phyloP scores from a whole-genome alignment of 2,888 invertebrate species.

The Sminthurinus aureus region DNA sequence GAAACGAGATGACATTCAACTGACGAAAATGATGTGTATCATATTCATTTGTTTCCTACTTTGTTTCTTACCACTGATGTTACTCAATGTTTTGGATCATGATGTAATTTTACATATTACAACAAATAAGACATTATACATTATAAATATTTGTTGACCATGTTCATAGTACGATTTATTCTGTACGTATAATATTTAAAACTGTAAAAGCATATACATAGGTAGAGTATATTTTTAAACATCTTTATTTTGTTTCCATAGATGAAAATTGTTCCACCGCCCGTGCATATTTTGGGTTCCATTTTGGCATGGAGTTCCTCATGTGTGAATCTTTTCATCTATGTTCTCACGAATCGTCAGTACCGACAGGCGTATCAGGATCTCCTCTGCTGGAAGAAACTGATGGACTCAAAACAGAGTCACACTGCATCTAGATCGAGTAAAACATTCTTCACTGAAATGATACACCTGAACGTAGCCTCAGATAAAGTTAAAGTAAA shows the following conservation, averaged over 20 bases:
- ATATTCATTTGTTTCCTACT: constrained; percentile 87
- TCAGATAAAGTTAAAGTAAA: constrained; percentile 54
- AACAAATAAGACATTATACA: no score
- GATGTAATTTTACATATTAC: constrained; percentile 65
- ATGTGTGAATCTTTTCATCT: constrained; percentile 88
- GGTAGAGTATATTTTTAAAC: no score
- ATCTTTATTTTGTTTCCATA: no score
- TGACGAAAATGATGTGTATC: constrained; percentile 85
- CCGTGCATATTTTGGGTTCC: constrained; percentile 82
- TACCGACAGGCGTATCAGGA: constrained; percentile 69
- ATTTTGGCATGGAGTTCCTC: constrained; percentile 90
- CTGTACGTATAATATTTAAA: no score
- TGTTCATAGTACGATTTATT: no score
- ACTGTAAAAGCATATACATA: no score
- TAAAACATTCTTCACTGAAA: constrained; percentile 58
- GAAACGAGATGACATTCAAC: constrained; percentile 75
- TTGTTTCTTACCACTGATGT: constrained; percentile 87
- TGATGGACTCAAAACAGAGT: constrained; percentile 18
- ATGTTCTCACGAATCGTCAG: constrained; percentile 87
- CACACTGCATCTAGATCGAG: constrained; percentile 60
- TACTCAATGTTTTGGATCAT: constrained; percentile 87
- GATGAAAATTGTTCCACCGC: constrained; percentile 67
- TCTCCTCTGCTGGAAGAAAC: constrained; percentile 57
- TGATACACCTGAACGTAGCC: constrained; percentile 59
- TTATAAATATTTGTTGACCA: no score